These are phyloP conservation scores for Podarcis lilfordi DNA, from an alignment of 2,797 vertebrate species.

Conservation along the genomic window DNA sequence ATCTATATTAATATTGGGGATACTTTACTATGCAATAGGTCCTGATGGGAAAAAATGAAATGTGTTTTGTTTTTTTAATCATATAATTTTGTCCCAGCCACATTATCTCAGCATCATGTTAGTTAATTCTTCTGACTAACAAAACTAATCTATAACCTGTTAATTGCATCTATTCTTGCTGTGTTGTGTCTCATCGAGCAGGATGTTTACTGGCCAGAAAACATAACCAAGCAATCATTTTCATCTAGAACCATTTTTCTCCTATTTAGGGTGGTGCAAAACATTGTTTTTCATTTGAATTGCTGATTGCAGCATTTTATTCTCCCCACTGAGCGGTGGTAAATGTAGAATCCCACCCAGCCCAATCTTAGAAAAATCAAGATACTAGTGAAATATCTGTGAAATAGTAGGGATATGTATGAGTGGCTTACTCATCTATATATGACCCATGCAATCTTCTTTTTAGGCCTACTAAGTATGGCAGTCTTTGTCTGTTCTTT, in stretches of 20 bases:
- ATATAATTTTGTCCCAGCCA: neutral
- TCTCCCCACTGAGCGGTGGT: neutral
- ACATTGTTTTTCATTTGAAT: neutral
- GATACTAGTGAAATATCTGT: neutral
- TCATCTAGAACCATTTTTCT: constrained; percentile 3
- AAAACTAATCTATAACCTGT: neutral
- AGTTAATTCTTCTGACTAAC: neutral
- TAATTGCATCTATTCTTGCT: constrained; percentile 14
- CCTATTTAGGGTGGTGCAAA: constrained; percentile 3
- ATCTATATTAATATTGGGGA: neutral
- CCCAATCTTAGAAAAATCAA: neutral
- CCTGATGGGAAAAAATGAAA: neutral
- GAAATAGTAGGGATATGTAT: neutral
- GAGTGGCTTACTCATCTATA: too few species aligned
- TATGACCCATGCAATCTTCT: neutral
- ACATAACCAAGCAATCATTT: neutral
- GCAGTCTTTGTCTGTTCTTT: neutral
- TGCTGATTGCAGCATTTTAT: neutral
- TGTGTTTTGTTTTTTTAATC: neutral
- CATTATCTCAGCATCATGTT: neutral
- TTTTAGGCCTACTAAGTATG: too few species aligned
- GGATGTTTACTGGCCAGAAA: neutral
- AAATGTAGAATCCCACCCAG: neutral
- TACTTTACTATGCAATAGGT: neutral
- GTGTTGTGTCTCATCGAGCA: constrained; percentile 2